Percentiles rank a stretch among this genome's conserved stretches.
Evolutionary conservation across 2,797 vertebrate genomes (phyloP).

Genomic region (Chaenodraco wilsoni): DNA sequence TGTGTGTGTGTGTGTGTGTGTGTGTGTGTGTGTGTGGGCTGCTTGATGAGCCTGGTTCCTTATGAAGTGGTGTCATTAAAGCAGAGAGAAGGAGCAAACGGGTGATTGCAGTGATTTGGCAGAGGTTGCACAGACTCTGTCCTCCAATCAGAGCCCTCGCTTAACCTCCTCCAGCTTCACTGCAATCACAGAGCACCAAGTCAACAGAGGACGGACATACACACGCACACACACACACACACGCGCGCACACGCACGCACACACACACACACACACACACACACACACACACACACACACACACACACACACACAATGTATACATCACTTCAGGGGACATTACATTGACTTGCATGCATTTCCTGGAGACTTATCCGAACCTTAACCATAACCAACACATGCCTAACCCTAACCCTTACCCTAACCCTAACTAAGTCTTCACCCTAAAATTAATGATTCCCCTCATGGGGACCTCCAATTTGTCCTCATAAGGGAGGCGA

Average conservation of each 20-base stretch:
- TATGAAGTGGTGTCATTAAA: conserved; percentile 86
- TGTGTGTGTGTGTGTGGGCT: conserved; percentile 45
- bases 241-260: conserved; percentile 15
- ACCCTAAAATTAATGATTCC: too few species aligned
- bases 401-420: too few species aligned
- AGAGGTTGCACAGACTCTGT: conserved; percentile 72
- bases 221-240: conserved; percentile 27
- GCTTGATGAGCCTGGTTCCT: conserved; percentile 79
- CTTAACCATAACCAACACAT: too few species aligned
- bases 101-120: conserved; percentile 85
- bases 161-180: conserved; percentile 73
- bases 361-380: too few species aligned
- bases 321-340: too few species aligned
- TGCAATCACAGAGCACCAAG: conserved; percentile 78
- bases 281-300: too few species aligned
- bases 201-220: conserved; percentile 40
- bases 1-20: conserved; percentile 29
- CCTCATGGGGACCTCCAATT: too few species aligned
- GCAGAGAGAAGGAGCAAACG: conserved; percentile 77
- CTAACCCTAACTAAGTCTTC: too few species aligned
- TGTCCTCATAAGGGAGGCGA: too few species aligned
- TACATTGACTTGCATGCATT: too few species aligned
- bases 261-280: too few species aligned
- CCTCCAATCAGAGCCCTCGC: conserved; percentile 80
- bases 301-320: too few species aligned